Evolutionary conservation across 1,140 invertebrate genomes (phyloP), one percentile per base, ranked within the genome.

Genomic region (Solenopsis invicta): DNA sequence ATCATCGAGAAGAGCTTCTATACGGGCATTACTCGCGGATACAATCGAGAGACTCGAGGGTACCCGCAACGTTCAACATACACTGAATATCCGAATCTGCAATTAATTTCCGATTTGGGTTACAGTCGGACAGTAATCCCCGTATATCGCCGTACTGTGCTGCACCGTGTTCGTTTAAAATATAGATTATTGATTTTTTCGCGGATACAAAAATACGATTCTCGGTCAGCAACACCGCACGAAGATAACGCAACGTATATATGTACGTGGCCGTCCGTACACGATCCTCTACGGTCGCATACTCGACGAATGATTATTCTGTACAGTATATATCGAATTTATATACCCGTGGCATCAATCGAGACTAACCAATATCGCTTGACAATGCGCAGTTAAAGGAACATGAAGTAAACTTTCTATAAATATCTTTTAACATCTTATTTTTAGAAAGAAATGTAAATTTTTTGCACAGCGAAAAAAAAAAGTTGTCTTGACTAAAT

Each of bases 131-230:
- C 21, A 52, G 41, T 62, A 61, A 71, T 56, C 64, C 59, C 24
- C 45, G 48, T 72, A 72, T 48, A 72, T 59, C 12, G 24, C 41
- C 41, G 67, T 82, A 41, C 54, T 13, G 52, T 64, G 59, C 71
- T 62, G 75, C 24, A 56, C 75, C 56, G 29, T 45, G 76, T 80
- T 90, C 81, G 76, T 82, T 90, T 90, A 90, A 90, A 90, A 90
- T 90, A 90, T 90, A 90, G 88, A 82, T 90, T 90, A 85, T 74
- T 45, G 41, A 61, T 74, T 88, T 85, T 71, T 67, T 64, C 88
- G 64, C 69, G 48, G 29, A 78, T 77, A 91, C 61, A 91, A 91
- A 91, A 91, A 91, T 91, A 90, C 89, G 86, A 90, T 89, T 91
- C 87, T 90, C 77, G 82, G 56, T 78, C 61, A 78, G 82, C 80